Evolutionary conservation across 1,140 invertebrate species (phyloP).

Genomic region (Zaprionus africanus): DNA sequence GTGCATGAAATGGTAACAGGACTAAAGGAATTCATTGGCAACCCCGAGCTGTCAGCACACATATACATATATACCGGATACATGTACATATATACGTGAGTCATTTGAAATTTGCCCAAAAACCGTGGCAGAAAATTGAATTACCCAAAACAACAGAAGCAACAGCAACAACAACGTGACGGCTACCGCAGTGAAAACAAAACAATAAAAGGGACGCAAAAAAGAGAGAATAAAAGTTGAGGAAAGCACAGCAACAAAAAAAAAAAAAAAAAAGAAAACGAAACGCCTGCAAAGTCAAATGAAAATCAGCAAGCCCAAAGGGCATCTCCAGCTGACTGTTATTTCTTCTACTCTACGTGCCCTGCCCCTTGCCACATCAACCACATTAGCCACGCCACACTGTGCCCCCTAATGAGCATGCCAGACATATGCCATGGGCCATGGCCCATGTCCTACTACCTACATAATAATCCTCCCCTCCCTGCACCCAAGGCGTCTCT

Average conservation of each 20-base stretch:
- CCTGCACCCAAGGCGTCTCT: constrained; percentile 2
- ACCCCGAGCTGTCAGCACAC: neutral
- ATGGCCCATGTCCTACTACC: constrained; percentile 38
- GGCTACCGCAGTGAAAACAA: constrained; percentile 75
- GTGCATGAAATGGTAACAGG: constrained; percentile 70
- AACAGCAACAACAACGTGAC: constrained; percentile 41
- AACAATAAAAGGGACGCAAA: constrained; percentile 67
- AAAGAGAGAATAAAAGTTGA: constrained; percentile 66
- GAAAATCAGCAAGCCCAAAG: constrained; percentile 63
- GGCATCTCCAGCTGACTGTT: constrained; percentile 20
- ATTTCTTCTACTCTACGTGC: constrained; percentile 13
- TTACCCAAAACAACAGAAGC: constrained; percentile 56
- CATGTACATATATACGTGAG: constrained; percentile 34
- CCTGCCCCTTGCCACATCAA: constrained; percentile 67
- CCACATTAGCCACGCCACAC: constrained; percentile 78
- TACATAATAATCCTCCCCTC: constrained; percentile 37
- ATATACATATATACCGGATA: neutral
- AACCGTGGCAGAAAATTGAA: constrained; percentile 81
- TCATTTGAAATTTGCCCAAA: constrained; percentile 74
- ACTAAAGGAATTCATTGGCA: constrained; percentile 21
- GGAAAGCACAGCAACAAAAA: constrained; percentile 12
- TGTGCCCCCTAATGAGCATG: constrained; percentile 79
- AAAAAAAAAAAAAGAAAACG: neutral
- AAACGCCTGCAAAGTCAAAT: constrained; percentile 70
- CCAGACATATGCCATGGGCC: constrained; percentile 75